Evolutionary conservation across 2,113 vertebrate genomes (phyloP), one percentile per base, ranked within the genome.

Genomic region (Ailuropoda melanoleuca): DNA sequence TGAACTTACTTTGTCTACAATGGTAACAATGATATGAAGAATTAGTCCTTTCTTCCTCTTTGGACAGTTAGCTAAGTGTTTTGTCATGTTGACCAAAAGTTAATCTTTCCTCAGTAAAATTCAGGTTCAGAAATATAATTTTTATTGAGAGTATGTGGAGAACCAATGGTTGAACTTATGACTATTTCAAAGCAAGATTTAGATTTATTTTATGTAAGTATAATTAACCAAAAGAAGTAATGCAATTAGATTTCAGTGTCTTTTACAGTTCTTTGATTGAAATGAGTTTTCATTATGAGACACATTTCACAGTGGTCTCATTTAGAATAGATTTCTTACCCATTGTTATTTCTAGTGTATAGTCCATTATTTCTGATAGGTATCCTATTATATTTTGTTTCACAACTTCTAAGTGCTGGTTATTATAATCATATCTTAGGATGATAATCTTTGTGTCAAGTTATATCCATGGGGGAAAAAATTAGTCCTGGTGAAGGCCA

Each of bases 141-240:
- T 87, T 96, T 88, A 50, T 62, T 55, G 21, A 72, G 29, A 80
- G 3, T 34, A 17, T 31, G 11, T 78, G 82, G 13, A 90, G 10
- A 94, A 92, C 21, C 12, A 80, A 10, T 48, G 58, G 31, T 43
- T 88, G 24, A 80, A 60, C 23, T 74, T 75, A 60, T 43, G 39
- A 93, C 26, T 62, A 43, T 80, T n/a, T 94, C 87, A 96, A 97
- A 97, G 11, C 13, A 92, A 93, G 19, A 91, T 48, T 96, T 60
- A 68, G 15, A 91, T 48, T 96, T 60, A 68, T 10, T 90, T 83
- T 96, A 60, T 64, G 55, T 43, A 88, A 92, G 87, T 89, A 77
- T 90, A 86, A 74, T 83, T 90, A 60, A 19, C 60, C 7, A 46
- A 53, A 74, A 96, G 37, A 75, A 91, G 95, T 56, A 82, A 66